Base-by-base conservation (phyloP, 2,113 vertebrate genomes). In the Bubo scandiacus region DNA sequence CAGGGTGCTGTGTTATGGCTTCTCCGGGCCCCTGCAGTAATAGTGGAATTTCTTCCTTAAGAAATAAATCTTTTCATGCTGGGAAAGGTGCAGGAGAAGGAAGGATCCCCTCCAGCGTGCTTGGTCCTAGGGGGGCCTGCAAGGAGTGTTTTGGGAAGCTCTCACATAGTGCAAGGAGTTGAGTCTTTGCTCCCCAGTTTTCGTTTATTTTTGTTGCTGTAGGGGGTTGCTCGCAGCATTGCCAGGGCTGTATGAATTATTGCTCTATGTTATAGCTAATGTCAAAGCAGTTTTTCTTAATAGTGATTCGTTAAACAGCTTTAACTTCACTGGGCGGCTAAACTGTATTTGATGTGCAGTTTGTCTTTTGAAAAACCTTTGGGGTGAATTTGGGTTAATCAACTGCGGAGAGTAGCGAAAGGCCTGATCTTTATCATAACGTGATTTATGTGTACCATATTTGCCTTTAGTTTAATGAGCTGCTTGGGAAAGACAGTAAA, bases 81-180 rank as follows among this genome's bases (percentile, higher is more conserved):
- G 34, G 51, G 66, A 58, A 32, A 29, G 42, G 3, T 2, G 9
- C 18, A 5, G 42, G 49, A 19, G 81, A 38, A 58, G 27, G 27
- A 27, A 11, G 27, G 19, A 7, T 16, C 3, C 29, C 13, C 30
- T 17, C 11, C 9, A 5, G 32, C 2, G 20, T 21, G 68, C 51
- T 30, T 7, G 70, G 21, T 21, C 26, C 17, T 2, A 23, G 66
- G 5, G 16, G 12, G 22, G 22, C 4, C 40, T 10, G 68, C 40
- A 5, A 3, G 70, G 21, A 15, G 45, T 3, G 34, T 6, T 59
- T 22, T 15, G 65, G 36, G 84, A 36, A 34, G 55, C 20, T 26
- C 7, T 16, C 6, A 0, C 1, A 1, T 11, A 1, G 8, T 3
- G 22, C 1, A 1, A 12, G 32, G 16, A 4, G 49, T 10, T 16